Evolutionary conservation across 2,797 vertebrate genomes (phyloP).

Genomic region (Salmo trutta): DNA sequence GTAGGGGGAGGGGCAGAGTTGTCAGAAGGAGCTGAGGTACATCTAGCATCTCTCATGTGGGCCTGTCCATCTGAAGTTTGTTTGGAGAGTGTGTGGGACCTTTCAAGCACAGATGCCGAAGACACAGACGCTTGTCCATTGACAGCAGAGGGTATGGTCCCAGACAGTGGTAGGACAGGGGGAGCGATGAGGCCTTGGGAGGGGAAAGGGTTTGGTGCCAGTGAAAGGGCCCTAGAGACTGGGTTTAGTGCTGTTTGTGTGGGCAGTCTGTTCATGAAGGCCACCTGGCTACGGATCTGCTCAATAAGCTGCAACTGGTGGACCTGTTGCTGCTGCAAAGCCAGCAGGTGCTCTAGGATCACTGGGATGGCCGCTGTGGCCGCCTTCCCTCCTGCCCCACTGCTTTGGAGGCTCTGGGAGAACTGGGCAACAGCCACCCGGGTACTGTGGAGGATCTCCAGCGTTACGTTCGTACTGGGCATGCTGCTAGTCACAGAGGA

Average conservation of each 20-base stretch:
- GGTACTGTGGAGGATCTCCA: conserved; percentile 95
- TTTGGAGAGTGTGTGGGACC: conserved; percentile 73
- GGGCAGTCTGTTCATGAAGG: conserved; percentile 88
- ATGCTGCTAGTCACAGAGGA: conserved; percentile 71
- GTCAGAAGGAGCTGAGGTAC: conserved; percentile 71
- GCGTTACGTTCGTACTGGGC: conserved; percentile 93
- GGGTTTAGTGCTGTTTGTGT: conserved; percentile 79
- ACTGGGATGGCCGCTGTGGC: conserved; percentile 85
- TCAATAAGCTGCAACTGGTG: conserved; percentile 97
- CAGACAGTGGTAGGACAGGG: conserved; percentile 79
- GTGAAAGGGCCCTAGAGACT: conserved; percentile 65
- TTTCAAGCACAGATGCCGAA: conserved; percentile 72
- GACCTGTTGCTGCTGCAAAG: conserved; percentile 95
- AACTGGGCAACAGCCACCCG: conserved; percentile 97
- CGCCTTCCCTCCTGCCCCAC: conserved; percentile 61
- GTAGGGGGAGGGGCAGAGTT: conserved; percentile 61
- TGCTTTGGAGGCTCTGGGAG: conserved; percentile 80
- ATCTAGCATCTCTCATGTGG: conserved; percentile 65
- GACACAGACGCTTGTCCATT: conserved; percentile 74
- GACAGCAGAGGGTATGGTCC: conserved; percentile 73
- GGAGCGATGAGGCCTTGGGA: conserved; percentile 77
- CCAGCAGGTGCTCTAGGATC: conserved; percentile 94
- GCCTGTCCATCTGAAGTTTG: conserved; percentile 75
- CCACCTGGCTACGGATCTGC: conserved; percentile 96
- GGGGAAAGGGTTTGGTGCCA: conserved; percentile 74